These are phyloP conservation scores for Amphimedon queenslandica DNA, from an alignment of 37 sponge, comb jelly and placozoan genomes.

Conservation along the genomic window DNA sequence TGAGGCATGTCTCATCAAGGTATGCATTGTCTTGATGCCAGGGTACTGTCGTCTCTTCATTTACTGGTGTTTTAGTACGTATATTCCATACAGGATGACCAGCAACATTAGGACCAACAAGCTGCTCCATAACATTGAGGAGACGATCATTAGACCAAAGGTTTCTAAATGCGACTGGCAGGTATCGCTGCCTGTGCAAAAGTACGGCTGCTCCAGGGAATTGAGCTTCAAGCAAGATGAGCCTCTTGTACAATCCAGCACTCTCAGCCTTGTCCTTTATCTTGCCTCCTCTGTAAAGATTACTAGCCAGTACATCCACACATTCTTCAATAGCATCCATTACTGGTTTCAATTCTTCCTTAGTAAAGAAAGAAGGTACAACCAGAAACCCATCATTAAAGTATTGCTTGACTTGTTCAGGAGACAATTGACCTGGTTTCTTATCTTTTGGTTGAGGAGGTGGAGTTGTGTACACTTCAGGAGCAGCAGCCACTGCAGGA, in stretches of 20 bases:
- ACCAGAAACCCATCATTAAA: slow-evolving; percentile 71
- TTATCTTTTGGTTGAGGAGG: slow-evolving; percentile 51
- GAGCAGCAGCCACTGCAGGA: no score
- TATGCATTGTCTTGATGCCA: slow-evolving; percentile 95
- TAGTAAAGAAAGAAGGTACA: slow-evolving; percentile 61
- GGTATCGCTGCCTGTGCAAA: slow-evolving; percentile 60
- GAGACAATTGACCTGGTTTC: slow-evolving; percentile 69
- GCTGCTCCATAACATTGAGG: slow-evolving; percentile 73
- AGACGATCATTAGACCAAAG: slow-evolving; percentile 69
- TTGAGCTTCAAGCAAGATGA: slow-evolving; percentile 65
- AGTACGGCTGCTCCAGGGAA: slow-evolving; percentile 72
- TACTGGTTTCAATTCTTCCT: slow-evolving; percentile 61
- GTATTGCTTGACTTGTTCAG: slow-evolving; percentile 67
- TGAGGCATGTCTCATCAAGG: slow-evolving; percentile 40
- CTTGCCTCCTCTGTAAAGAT: slow-evolving; percentile 47
- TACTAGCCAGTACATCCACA: slow-evolving; percentile 60
- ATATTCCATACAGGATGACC: slow-evolving; percentile 90
- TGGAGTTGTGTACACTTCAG: slow-evolving; percentile 46
- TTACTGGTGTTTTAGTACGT: slow-evolving; percentile 71
- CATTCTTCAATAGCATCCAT: slow-evolving; percentile 52
- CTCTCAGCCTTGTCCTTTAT: slow-evolving; percentile 50
- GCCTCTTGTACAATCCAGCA: slow-evolving; percentile 71
- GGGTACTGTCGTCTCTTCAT: slow-evolving; percentile 77
- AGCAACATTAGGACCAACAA: slow-evolving; percentile 77
- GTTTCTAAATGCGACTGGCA: slow-evolving; percentile 50